Evolutionary conservation across 2,797 vertebrate genomes (phyloP), one percentile per base, ranked within the genome.

Genomic region (Cyprinodon diabolis): DNA sequence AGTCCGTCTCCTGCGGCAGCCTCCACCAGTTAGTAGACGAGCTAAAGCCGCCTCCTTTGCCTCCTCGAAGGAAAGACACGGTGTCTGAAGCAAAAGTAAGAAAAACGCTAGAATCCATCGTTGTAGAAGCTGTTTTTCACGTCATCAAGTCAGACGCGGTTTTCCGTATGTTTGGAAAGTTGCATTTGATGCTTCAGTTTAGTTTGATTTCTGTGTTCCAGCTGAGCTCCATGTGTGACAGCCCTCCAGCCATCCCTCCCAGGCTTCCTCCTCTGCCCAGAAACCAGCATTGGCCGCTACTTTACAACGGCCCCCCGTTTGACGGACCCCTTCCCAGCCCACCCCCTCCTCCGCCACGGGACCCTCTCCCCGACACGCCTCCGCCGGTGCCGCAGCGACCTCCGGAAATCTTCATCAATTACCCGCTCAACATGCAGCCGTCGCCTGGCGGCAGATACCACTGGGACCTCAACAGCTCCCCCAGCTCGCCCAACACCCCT

Each of bases 331-430:
- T 96, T 70, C 96, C 95, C 56, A 97, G 97, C 90, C 97, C 97
- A 0, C 98, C 97, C 0, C 97, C 96, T 0, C 97, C 96, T 0
- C 0, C 97, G 17, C 14, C 97, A 72, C 56, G 95, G 66, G 94
- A 97, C 95, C 92, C 97, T 40, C 92, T 96, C 14, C 97, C 96
- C 0, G 97, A 97, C 81, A 96, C 96, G 1, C 96, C 97, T 0
- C 98, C 97, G 0, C 97, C 97, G 0, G 93, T 97, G 56, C 97
- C 97, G 3, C 95, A 96, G 48, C 95, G 97, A 1, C 97, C 97
- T 0, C 97, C 96, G 0, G 97, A 99, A 92, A 97, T 97, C 91
- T 99, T 99, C 86, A 97, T 99, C 92, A 99, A 99, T 94, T 98
- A 95, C 87, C 97, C 97, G 0, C 86, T 96, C 54, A 96, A 92